phyloP scores from a whole-genome alignment of 2,797 vertebrate genomes.

The Podargus strigoides region DNA sequence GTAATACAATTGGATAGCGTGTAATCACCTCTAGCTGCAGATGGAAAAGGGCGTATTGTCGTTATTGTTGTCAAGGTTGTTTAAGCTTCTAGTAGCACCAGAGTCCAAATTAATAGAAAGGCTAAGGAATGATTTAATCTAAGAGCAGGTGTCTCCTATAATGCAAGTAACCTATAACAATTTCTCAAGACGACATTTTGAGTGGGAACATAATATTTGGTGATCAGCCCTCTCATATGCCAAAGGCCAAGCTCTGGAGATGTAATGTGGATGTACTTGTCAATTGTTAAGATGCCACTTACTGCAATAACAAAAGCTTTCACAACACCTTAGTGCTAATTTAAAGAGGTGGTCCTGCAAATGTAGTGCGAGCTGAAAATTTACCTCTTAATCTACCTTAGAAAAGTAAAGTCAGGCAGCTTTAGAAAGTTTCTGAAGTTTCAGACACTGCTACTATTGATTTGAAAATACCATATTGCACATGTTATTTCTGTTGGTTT shows the following conservation, averaged over 20 bases:
- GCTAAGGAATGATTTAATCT: neutral
- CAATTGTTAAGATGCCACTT: neutral
- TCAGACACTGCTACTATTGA: neutral
- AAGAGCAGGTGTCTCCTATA: neutral
- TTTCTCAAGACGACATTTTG: neutral
- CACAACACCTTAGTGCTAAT: neutral
- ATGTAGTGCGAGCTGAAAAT: neutral
- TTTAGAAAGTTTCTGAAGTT: neutral
- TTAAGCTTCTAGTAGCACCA: neutral
- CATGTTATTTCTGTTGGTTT: neutral
- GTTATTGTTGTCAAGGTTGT: neutral
- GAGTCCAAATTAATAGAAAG: slow-evolving; percentile 29
- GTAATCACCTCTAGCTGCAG: neutral
- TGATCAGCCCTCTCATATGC: neutral
- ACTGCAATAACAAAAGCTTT: neutral
- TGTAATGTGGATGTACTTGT: neutral
- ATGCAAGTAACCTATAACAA: neutral
- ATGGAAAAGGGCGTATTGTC: neutral
- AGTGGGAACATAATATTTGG: neutral
- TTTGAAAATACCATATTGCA: neutral
- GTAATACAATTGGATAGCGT: neutral
- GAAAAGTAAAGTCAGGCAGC: neutral
- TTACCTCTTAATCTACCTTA: neutral
- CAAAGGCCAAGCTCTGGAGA: neutral
- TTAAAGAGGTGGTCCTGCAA: neutral